Percentiles rank a stretch among this genome's conserved stretches.
phyloP scores from a whole-genome alignment of 2,797 vertebrate genomes.

The Microcaecilia unicolor region DNA sequence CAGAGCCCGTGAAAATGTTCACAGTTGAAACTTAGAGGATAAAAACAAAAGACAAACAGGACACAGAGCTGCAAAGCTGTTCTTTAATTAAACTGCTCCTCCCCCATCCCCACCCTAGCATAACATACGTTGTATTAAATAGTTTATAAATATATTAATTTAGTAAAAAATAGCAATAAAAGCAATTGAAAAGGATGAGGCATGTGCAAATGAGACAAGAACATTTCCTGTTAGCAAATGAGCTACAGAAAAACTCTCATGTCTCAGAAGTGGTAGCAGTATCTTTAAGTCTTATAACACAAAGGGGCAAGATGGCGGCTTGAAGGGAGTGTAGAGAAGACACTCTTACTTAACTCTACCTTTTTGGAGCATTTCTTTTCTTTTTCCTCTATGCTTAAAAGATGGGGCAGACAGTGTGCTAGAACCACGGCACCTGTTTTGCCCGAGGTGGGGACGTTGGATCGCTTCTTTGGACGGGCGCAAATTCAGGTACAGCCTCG shows the following conservation, averaged over 20 bases:
- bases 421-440: too few relatives aligned
- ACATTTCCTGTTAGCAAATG: slow-evolving; percentile 3
- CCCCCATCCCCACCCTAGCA: slow-evolving; percentile 21
- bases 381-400: too few relatives aligned
- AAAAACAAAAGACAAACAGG: slow-evolving; percentile 12
- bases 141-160: slow-evolving; percentile 69
- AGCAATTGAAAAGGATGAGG: slow-evolving; percentile 22
- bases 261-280: slow-evolving; percentile 5
- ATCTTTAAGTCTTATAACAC: slow-evolving; percentile 1
- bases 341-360: too few relatives aligned
- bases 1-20: too few relatives aligned
- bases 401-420: too few relatives aligned
- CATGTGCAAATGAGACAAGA: slow-evolving; percentile 13
- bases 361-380: too few relatives aligned
- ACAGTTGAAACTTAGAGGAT: too few relatives aligned
- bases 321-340: too few relatives aligned
- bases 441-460: too few relatives aligned
- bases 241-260: not conserved
- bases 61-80: not conserved
- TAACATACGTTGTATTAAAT: slow-evolving; percentile 43
- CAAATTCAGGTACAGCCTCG: too few relatives aligned
- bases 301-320: too few relatives aligned
- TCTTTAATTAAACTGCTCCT: slow-evolving; percentile 27
- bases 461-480: too few relatives aligned
- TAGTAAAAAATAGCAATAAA: slow-evolving; percentile 50